Conservation (phyloP, 2,113 vertebrate genomes). For the Gila orcuttii region DNA sequence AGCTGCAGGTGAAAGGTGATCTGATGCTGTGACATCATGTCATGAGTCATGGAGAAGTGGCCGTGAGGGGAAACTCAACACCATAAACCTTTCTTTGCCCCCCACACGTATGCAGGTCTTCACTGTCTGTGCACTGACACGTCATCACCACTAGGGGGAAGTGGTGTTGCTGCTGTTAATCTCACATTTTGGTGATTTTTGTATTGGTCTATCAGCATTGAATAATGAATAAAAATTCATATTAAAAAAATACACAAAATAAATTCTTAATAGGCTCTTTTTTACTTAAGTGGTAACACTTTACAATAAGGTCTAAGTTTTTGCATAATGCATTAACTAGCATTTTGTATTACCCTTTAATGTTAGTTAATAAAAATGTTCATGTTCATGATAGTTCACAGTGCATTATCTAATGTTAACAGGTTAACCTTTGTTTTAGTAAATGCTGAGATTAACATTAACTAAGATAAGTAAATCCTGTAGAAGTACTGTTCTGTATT, state of each 20-base stretch:
- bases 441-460: too few relatives aligned
- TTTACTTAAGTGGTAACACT: too few relatives aligned
- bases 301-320: too few relatives aligned
- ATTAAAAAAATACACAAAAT: neutral
- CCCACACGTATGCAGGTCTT: neutral
- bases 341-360: too few relatives aligned
- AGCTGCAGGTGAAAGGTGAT: slow-evolving; percentile 58
- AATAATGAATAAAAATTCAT: neutral
- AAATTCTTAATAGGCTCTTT: too few relatives aligned
- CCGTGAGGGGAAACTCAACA: slow-evolving; percentile 60
- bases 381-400: too few relatives aligned
- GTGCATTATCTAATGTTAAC: too few relatives aligned
- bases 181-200: neutral
- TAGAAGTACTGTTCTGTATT: too few relatives aligned
- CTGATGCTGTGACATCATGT: slow-evolving; percentile 68
- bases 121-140: slow-evolving; percentile 34
- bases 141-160: slow-evolving; percentile 37
- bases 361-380: too few relatives aligned
- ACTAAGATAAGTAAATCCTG: too few relatives aligned
- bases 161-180: slow-evolving; percentile 24
- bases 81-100: slow-evolving; percentile 41
- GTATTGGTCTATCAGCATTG: neutral
- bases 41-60: slow-evolving; percentile 68
- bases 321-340: too few relatives aligned
- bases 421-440: too few relatives aligned